These are phyloP conservation scores for Harpagifer antarcticus DNA, from an alignment of 2,797 vertebrate species.

Conservation along the genomic window DNA sequence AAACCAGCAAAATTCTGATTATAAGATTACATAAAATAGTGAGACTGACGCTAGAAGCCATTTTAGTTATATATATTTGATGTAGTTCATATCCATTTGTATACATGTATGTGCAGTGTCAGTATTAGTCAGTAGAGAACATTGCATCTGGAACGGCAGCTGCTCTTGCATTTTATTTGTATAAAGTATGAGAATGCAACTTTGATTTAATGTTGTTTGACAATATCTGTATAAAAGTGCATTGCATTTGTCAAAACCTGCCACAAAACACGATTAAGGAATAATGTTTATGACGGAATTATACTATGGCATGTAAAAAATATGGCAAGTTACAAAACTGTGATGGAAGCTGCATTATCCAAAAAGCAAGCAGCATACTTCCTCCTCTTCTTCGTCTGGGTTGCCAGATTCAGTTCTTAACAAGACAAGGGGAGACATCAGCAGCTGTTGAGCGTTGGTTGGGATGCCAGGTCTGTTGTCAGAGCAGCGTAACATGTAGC, in stretches of 20 bases:
- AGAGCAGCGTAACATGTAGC: slow-evolving; percentile 13
- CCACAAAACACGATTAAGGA: background rate
- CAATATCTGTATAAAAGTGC: background rate
- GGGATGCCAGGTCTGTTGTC: slow-evolving; percentile 26
- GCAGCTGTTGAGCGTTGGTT: slow-evolving; percentile 33
- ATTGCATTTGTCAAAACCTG: background rate
- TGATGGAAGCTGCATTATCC: slow-evolving; percentile 6
- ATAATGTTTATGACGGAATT: background rate
- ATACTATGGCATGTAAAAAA: background rate
- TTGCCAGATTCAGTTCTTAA: slow-evolving; percentile 47
- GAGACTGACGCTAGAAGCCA: background rate
- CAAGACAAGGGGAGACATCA: slow-evolving; percentile 39
- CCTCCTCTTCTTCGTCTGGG: slow-evolving; percentile 3
- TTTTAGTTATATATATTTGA: background rate
- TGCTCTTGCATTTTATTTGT: background rate
- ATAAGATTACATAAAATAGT: background rate
- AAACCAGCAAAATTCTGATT: background rate
- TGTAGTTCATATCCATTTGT: background rate
- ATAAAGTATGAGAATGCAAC: background rate
- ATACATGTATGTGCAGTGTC: no score
- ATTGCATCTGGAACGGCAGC: background rate
- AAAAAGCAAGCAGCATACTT: background rate
- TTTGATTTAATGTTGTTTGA: background rate
- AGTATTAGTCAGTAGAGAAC: background rate
- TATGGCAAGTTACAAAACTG: slow-evolving; percentile 1